phyloP scores from a whole-genome alignment of 1,140 invertebrate genomes.

The Drosophila neocordata region DNA sequence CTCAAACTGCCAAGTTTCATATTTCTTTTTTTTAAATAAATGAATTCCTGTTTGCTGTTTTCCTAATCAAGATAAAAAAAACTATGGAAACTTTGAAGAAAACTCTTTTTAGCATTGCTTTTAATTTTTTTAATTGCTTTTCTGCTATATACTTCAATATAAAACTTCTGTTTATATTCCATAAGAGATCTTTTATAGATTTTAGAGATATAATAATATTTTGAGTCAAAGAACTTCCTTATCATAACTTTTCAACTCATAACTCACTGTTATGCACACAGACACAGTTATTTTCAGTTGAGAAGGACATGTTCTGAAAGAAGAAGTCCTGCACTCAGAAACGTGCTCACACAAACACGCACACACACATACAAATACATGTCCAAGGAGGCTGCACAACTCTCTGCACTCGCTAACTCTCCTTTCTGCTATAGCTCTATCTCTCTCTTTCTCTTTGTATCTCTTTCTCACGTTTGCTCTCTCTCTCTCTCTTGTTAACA shows the following conservation, averaged over 20 bases:
- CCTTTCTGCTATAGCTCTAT: constrained; percentile 7
- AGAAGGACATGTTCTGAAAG: constrained; percentile 53
- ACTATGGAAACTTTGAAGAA: too few relatives aligned
- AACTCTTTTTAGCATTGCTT: too few relatives aligned
- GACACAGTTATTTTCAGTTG: constrained; percentile 32
- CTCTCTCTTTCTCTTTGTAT: neutral
- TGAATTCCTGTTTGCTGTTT: too few relatives aligned
- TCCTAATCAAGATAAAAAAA: too few relatives aligned
- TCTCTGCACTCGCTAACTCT: constrained; percentile 39
- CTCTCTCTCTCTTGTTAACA: constrained; percentile 21
- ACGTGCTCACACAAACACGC: constrained; percentile 6
- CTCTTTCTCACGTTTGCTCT: constrained; percentile 20
- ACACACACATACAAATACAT: constrained; percentile 8
- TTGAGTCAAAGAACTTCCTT: neutral
- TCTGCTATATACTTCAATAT: too few relatives aligned
- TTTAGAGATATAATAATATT: neutral
- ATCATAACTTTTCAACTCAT: neutral
- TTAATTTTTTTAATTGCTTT: too few relatives aligned
- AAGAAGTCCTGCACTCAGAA: constrained; percentile 39
- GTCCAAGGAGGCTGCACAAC: constrained; percentile 64
- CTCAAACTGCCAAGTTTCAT: too few relatives aligned
- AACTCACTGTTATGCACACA: constrained; percentile 2
- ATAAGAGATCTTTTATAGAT: too few relatives aligned
- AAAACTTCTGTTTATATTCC: too few relatives aligned
- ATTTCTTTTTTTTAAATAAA: too few relatives aligned